These are phyloP conservation scores for Abrostola triplasia DNA, from an alignment of 2,888 invertebrate species.

Conservation along the genomic window DNA sequence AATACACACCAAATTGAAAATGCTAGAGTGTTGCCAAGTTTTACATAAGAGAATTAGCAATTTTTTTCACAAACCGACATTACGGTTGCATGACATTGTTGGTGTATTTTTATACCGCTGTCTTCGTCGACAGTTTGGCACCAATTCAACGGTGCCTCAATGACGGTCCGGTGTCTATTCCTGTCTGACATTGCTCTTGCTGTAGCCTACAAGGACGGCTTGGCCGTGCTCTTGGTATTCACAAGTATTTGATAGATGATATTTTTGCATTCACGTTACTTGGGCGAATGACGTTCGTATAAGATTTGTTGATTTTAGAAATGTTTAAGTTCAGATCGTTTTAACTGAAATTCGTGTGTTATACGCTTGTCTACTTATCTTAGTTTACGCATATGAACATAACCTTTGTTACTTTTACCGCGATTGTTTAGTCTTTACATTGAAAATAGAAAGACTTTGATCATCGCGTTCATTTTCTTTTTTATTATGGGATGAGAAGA, in stretches of 20 bases:
- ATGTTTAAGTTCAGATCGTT: not conserved
- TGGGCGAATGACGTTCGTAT: no score
- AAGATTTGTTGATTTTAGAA: not conserved
- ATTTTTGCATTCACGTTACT: conserved; percentile 8
- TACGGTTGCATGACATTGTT: conserved; percentile 65
- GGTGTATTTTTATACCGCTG: conserved; percentile 71
- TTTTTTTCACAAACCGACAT: conserved; percentile 60
- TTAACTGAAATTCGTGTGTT: not conserved
- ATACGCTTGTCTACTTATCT: not conserved
- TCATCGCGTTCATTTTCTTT: conserved; percentile 1
- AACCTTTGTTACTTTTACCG: not conserved
- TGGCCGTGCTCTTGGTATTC: conserved; percentile 51
- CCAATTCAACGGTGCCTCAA: conserved; percentile 74
- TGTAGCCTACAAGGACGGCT: conserved; percentile 65
- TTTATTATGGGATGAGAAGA: not conserved
- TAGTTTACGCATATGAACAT: not conserved
- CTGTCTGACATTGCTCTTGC: conserved; percentile 83
- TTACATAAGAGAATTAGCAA: conserved; percentile 62
- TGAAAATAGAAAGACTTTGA: not conserved
- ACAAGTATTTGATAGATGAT: conserved; percentile 27
- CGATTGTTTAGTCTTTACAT: conserved; percentile 5
- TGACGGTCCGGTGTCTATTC: conserved; percentile 76
- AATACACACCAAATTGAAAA: conserved; percentile 20
- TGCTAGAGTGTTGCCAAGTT: conserved; percentile 49
- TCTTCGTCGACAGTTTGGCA: conserved; percentile 75